A percentile compares a stretch with the other conserved stretches of the same genome.
Evolutionary conservation across 2,888 invertebrate genomes (phyloP).

Genomic region (Drosophila nr. perissopoda): DNA sequence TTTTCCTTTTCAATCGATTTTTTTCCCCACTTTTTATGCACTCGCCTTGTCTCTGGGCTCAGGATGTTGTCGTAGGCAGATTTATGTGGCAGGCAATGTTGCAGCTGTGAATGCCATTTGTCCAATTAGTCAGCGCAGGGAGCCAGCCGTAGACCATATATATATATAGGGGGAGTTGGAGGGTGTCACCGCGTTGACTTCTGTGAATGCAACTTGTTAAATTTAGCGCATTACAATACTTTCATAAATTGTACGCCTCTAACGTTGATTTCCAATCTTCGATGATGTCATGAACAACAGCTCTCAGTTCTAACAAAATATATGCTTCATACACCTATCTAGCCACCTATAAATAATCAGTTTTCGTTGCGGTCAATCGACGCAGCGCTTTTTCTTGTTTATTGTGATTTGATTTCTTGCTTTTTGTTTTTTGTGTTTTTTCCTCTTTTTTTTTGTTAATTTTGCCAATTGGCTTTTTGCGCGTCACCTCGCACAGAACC

Average conservation of each 20-base stretch:
- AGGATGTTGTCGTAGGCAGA: constrained; percentile 72
- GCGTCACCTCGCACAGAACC: constrained; percentile 41
- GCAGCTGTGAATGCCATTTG: constrained; percentile 79
- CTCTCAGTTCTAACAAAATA: constrained; percentile 18
- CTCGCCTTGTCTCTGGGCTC: constrained; percentile 34
- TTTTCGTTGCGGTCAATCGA: constrained; percentile 53
- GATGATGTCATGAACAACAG: constrained; percentile 66
- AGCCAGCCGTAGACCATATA: constrained; percentile 10
- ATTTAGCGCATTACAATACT: constrained; percentile 77
- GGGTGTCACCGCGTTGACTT: neutral
- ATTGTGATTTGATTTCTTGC: constrained; percentile 43
- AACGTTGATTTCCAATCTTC: constrained; percentile 55
- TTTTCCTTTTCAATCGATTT: neutral
- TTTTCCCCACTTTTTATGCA: constrained; percentile 6
- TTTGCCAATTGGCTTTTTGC: constrained; percentile 57
- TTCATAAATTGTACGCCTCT: constrained; percentile 64
- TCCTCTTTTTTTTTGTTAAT: constrained; percentile 6
- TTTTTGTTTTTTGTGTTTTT: constrained; percentile 4
- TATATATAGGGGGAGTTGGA: neutral
- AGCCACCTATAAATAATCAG: constrained; percentile 52
- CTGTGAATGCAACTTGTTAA: constrained; percentile 68
- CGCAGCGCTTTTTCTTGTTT: constrained; percentile 22
- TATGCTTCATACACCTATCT: neutral
- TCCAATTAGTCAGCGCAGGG: constrained; percentile 70
- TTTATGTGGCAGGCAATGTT: constrained; percentile 59